Conservation (phyloP, 2,888 invertebrate genomes). For the Boloria selene region DNA sequence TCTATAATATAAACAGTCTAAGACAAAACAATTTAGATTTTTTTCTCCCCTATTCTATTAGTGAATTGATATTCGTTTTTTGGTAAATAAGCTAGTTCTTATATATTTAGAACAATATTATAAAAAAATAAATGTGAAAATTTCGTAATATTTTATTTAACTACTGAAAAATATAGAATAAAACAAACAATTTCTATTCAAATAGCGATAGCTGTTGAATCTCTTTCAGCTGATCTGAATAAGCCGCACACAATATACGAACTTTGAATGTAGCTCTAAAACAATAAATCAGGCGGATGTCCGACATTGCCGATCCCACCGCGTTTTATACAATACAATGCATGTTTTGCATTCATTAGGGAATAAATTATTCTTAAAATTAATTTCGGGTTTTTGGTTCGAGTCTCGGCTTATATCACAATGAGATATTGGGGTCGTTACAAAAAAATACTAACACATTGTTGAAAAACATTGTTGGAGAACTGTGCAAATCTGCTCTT, state of each 20-base stretch:
- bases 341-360: constrained; percentile 6
- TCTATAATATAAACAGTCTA: too few species aligned
- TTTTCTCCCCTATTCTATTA: too few species aligned
- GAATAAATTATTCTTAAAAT: not conserved
- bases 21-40: too few species aligned
- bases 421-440: too few species aligned
- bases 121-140: too few species aligned
- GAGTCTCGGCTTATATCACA: too few species aligned
- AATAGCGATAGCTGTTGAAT: constrained; percentile 9
- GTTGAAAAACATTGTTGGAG: too few species aligned
- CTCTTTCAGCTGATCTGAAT: constrained; percentile 16
- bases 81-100: not conserved
- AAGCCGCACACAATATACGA: constrained; percentile 11
- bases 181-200: constrained; percentile 1
- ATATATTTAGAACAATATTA: not conserved
- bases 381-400: too few species aligned
- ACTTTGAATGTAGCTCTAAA: constrained; percentile 15
- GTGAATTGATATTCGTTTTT: too few species aligned
- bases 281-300: constrained; percentile 17
- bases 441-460: too few species aligned
- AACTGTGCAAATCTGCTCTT: too few species aligned
- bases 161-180: not conserved
- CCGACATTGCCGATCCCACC: constrained; percentile 8
- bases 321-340: constrained; percentile 11
- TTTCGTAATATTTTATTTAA: too few species aligned